These are phyloP conservation scores for Ceratosolen fusciceps DNA, from an alignment of 1,140 invertebrate species.

Conservation along the genomic window DNA sequence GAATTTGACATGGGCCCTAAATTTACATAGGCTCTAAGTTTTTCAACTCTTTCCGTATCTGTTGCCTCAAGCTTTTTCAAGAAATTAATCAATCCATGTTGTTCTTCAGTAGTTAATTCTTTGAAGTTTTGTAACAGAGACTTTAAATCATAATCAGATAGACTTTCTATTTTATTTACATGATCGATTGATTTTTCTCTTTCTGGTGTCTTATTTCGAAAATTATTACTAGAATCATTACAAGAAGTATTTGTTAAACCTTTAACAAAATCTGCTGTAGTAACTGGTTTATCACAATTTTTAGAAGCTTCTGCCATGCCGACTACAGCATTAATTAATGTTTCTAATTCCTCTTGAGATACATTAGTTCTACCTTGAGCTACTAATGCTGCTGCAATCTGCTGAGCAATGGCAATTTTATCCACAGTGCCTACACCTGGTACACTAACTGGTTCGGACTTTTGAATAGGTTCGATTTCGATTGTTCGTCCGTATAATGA, in stretches of 20 bases:
- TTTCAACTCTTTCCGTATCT: constrained; percentile 80
- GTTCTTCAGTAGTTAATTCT: constrained; percentile 82
- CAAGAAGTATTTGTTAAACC: constrained; percentile 59
- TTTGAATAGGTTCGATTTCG: constrained; percentile 55
- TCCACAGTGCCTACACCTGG: constrained; percentile 79
- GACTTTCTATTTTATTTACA: constrained; percentile 74
- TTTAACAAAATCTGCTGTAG: constrained; percentile 72
- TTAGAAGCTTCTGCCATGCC: constrained; percentile 76
- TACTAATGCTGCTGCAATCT: constrained; percentile 82
- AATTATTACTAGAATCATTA: neutral
- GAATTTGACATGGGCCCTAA: constrained; percentile 62
- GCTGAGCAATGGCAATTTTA: constrained; percentile 81
- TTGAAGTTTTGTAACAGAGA: constrained; percentile 84
- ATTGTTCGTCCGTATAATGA: constrained; percentile 56
- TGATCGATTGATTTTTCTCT: constrained; percentile 49
- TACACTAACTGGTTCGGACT: constrained; percentile 73
- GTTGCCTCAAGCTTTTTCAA: constrained; percentile 82
- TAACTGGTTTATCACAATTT: constrained; percentile 71
- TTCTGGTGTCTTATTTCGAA: constrained; percentile 22
- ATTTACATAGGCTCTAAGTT: constrained; percentile 78
- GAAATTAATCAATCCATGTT: constrained; percentile 83
- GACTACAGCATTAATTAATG: constrained; percentile 82
- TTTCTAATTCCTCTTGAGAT: constrained; percentile 81
- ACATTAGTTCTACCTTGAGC: constrained; percentile 85
- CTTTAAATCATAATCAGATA: constrained; percentile 83